Percentiles rank a stretch among this genome's conserved stretches.
These are phyloP conservation scores for Lepidurus arcticus DNA, from an alignment of 1,140 invertebrate species.

Conservation along the genomic window DNA sequence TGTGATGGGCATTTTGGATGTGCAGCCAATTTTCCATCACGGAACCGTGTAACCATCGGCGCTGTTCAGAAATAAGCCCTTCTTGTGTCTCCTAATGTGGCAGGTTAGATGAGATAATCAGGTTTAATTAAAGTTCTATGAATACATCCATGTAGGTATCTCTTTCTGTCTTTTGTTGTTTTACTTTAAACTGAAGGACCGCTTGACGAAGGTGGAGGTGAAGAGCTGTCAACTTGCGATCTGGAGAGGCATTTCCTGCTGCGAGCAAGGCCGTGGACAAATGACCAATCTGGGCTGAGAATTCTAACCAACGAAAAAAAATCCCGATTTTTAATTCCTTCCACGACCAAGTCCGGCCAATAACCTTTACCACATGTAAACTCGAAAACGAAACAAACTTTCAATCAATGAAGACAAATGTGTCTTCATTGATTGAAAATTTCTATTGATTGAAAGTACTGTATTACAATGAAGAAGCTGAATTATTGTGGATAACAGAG, in stretches of 20 bases:
- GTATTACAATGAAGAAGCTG: too few species aligned
- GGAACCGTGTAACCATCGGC: background rate
- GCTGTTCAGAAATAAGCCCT: background rate
- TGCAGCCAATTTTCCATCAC: background rate
- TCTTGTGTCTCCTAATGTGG: background rate
- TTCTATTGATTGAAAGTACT: too few species aligned
- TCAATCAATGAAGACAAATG: too few species aligned
- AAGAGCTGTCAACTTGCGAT: background rate
- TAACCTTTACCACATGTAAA: background rate
- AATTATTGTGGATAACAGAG: too few species aligned
- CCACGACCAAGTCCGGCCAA: background rate
- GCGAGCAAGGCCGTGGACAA: background rate
- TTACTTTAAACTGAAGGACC: constrained; percentile 4
- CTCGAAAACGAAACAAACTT: too few species aligned
- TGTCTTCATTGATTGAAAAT: too few species aligned
- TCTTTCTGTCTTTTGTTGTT: background rate
- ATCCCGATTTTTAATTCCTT: background rate
- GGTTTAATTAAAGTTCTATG: background rate
- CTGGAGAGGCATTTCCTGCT: background rate
- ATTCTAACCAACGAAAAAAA: background rate
- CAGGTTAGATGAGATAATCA: background rate
- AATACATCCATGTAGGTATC: background rate
- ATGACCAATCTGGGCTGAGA: constrained; percentile 1
- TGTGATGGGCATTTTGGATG: background rate
- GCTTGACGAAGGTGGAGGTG: constrained; percentile 7